phyloP scores from a whole-genome alignment of 2,888 invertebrate genomes.

The Mechanitis mazaeus region DNA sequence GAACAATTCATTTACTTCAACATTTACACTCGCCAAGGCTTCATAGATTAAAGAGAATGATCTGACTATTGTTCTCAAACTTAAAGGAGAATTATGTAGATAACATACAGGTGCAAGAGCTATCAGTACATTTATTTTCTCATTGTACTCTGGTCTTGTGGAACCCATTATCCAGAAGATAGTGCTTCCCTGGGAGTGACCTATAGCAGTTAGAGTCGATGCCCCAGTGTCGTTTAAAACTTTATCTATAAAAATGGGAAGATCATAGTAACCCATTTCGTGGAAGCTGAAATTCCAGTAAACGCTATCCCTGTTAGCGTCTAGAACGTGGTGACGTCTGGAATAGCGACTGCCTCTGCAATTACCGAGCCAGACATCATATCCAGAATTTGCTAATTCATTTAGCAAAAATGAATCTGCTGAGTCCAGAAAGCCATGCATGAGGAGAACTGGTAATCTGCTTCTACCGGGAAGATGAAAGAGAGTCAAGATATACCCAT shows the following conservation, averaged over 20 bases:
- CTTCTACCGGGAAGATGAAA: conserved; percentile 51
- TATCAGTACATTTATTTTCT: conserved; percentile 64
- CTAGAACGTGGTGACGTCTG: conserved; percentile 61
- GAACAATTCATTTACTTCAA: conserved; percentile 20
- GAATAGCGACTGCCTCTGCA: conserved; percentile 79
- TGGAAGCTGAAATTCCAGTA: conserved; percentile 79
- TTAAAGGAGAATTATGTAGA: conserved; percentile 20
- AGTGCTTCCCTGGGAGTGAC: conserved; percentile 80
- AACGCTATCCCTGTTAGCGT: conserved; percentile 44
- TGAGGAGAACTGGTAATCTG: conserved; percentile 39
- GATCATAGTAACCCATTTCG: conserved; percentile 81
- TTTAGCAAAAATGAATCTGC: conserved; percentile 41
- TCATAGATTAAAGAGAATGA: conserved; percentile 10
- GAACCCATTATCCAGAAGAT: conserved; percentile 68
- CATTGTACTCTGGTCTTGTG: conserved; percentile 68
- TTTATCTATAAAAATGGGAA: conserved; percentile 77
- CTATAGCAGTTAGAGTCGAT: conserved; percentile 76
- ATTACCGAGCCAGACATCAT: conserved; percentile 61
- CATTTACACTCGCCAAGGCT: conserved; percentile 14
- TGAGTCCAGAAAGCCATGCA: conserved; percentile 44
- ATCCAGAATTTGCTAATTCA: conserved; percentile 68
- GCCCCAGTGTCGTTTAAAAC: conserved; percentile 60
- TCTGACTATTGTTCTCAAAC: conserved; percentile 9
- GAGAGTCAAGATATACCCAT: conserved; percentile 52
- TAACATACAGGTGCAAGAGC: conserved; percentile 71